Evolutionary conservation across 1,140 invertebrate species (phyloP).

Genomic region (Lepidurus apus): DNA sequence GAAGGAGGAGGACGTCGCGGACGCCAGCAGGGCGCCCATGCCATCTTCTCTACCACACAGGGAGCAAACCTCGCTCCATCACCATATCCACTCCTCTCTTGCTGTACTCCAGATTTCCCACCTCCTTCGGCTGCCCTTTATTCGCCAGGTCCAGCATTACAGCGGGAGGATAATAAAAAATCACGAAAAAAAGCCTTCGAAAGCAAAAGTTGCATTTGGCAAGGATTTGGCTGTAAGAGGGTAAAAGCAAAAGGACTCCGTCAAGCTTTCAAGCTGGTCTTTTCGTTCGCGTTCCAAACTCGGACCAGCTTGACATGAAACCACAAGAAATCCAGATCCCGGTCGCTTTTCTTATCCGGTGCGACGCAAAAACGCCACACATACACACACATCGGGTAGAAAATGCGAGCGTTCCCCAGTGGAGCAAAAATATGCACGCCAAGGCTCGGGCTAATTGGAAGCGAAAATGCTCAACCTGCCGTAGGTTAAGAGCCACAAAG

Average conservation of each 20-base stretch:
- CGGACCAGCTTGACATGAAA: neutral
- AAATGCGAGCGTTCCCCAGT: neutral
- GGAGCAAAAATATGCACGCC: conserved; percentile 8
- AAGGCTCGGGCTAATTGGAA: neutral
- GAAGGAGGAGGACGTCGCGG: conserved; percentile 12
- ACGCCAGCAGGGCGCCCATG: conserved; percentile 19
- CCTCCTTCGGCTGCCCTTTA: neutral
- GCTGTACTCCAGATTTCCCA: neutral
- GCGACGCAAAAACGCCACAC: neutral
- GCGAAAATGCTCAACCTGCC: neutral
- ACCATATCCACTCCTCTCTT: neutral
- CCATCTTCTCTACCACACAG: conserved; percentile 13
- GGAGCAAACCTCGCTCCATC: neutral
- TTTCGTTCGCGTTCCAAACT: neutral
- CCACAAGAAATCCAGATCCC: neutral
- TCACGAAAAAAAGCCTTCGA: neutral
- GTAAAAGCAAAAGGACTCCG: neutral
- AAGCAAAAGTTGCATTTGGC: neutral
- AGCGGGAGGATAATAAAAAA: neutral
- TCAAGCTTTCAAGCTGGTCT: neutral
- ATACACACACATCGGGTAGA: neutral
- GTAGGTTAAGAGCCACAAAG: neutral
- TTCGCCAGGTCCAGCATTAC: neutral
- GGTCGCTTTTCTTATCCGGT: neutral
- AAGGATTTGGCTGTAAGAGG: conserved; percentile 2